phyloP scores from a whole-genome alignment of 1,140 invertebrate species.

The Drosophila truncata region DNA sequence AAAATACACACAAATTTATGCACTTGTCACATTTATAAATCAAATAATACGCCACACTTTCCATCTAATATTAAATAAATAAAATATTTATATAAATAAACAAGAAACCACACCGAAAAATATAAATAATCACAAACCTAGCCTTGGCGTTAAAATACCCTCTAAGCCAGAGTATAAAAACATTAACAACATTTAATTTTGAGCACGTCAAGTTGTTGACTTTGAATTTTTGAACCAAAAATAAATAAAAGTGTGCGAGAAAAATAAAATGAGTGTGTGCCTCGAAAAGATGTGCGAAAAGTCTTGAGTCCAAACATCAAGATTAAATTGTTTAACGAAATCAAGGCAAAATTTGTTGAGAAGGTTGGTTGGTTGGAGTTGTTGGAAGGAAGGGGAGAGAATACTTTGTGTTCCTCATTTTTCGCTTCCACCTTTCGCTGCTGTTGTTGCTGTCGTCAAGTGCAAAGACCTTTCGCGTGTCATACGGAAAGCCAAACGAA shows the following conservation, averaged over 20 bases:
- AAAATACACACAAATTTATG: constrained; percentile 22
- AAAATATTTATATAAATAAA: not conserved
- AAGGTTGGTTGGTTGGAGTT: constrained; percentile 8
- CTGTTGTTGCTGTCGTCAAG: constrained; percentile 46
- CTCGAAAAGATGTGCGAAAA: constrained; percentile 40
- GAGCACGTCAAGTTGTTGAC: constrained; percentile 68
- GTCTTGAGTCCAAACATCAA: constrained; percentile 40
- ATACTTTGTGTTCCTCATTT: constrained; percentile 28
- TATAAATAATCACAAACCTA: not conserved
- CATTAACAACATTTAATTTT: constrained; percentile 70
- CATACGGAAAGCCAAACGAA: constrained; percentile 50
- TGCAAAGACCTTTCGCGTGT: constrained; percentile 80
- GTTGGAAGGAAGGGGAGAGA: not conserved
- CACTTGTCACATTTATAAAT: constrained; percentile 63
- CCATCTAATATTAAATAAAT: not conserved
- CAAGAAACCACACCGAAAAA: not conserved
- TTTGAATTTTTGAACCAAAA: constrained; percentile 59
- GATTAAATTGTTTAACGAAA: constrained; percentile 54
- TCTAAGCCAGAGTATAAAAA: constrained; percentile 20
- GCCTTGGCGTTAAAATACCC: constrained; percentile 13
- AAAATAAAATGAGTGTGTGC: constrained; percentile 11
- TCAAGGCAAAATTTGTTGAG: constrained; percentile 34
- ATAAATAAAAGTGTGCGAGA: constrained; percentile 35
- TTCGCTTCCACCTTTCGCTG: constrained; percentile 39
- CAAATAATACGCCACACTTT: constrained; percentile 16